These are phyloP conservation scores for Salticus scenicus DNA, from an alignment of 2,888 invertebrate genomes.

Conservation along the genomic window DNA sequence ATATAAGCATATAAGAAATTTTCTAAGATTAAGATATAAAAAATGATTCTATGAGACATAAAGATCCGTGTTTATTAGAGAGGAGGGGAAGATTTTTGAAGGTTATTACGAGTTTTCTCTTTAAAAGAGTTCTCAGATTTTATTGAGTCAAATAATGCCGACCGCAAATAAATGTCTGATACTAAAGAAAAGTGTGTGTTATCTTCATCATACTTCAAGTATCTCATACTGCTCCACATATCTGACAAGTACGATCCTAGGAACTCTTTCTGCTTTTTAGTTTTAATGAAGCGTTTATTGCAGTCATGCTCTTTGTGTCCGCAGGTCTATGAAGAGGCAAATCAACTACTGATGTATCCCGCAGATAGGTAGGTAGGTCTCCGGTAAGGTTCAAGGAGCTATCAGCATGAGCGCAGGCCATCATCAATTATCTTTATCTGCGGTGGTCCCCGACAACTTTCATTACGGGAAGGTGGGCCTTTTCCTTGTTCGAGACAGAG, in stretches of 20 bases:
- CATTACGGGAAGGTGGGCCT: constrained; percentile 36
- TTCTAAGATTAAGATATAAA: too few relatives aligned
- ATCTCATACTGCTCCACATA: neutral
- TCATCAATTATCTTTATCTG: constrained; percentile 65
- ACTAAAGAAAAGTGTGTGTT: too few relatives aligned
- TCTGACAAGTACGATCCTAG: neutral
- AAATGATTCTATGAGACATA: too few relatives aligned
- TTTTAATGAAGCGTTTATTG: neutral
- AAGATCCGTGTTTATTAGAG: too few relatives aligned
- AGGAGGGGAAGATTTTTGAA: too few relatives aligned
- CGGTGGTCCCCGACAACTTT: constrained; percentile 55
- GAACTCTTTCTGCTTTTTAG: neutral
- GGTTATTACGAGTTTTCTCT: too few relatives aligned
- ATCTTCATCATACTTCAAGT: too few relatives aligned
- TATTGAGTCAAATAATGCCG: too few relatives aligned
- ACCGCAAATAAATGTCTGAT: too few relatives aligned
- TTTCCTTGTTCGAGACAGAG: constrained; percentile 27
- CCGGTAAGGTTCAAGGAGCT: constrained; percentile 56
- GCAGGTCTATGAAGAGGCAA: neutral
- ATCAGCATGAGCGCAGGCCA: constrained; percentile 12
- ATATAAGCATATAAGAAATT: too few relatives aligned
- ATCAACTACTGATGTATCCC: constrained; percentile 21
- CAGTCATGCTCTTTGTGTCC: neutral
- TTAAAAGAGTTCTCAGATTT: too few relatives aligned
- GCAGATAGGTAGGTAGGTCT: constrained; percentile 44